Percentiles rank a stretch among this genome's conserved stretches.
phyloP scores from a whole-genome alignment of 2,797 vertebrate genomes.

The Gambelia wislizenii region DNA sequence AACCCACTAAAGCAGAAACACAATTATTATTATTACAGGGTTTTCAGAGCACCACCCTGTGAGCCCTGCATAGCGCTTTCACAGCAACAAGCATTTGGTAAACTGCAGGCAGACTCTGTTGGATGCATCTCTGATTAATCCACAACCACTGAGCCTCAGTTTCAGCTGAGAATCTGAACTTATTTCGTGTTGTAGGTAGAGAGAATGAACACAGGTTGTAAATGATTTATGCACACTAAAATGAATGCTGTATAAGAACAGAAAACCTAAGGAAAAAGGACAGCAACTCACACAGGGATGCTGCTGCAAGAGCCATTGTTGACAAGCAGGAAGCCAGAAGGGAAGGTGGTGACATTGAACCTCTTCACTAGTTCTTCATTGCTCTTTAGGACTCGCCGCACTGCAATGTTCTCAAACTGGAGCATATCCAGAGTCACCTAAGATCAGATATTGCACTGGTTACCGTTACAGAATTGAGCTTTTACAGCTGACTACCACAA shows the following conservation, averaged over 20 bases:
- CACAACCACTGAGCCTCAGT: neutral
- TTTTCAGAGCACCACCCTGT: neutral
- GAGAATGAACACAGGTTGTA: neutral
- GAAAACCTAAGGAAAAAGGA: neutral
- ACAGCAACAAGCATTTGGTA: neutral
- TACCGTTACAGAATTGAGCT: neutral
- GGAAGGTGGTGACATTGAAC: constrained; percentile 86
- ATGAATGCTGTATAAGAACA: neutral
- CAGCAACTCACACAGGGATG: constrained; percentile 85
- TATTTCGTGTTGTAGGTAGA: neutral
- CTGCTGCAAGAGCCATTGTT: constrained; percentile 80
- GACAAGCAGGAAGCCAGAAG: constrained; percentile 87
- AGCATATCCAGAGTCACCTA: constrained; percentile 92
- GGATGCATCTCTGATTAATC: neutral
- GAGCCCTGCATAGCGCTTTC: neutral
- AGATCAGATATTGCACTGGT: constrained; percentile 35
- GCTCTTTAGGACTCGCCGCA: constrained; percentile 85
- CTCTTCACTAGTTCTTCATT: constrained; percentile 82
- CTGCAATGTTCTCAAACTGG: constrained; percentile 86
- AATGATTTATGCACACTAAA: neutral
- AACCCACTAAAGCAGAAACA: neutral
- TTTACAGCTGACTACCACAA: neutral
- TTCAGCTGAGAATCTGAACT: neutral
- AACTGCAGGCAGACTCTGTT: neutral
- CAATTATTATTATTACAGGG: too few species aligned